These are phyloP conservation scores for Euzophera pinguis DNA, from an alignment of 2,888 invertebrate genomes.

Conservation along the genomic window DNA sequence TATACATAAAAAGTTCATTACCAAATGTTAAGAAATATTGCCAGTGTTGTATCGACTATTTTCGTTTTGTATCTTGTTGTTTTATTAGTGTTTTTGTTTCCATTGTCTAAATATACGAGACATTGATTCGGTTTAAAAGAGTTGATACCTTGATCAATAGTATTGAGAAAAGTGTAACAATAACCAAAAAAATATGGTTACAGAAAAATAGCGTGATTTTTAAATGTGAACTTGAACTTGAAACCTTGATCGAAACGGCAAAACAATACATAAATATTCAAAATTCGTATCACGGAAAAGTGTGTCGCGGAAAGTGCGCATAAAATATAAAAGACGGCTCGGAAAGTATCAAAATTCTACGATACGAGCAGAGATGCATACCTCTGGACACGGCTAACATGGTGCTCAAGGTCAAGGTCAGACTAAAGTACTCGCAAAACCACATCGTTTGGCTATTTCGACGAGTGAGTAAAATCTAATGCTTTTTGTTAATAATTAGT, in stretches of 20 bases:
- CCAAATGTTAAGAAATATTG: constrained; percentile 39
- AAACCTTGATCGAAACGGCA: not conserved
- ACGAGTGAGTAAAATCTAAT: constrained; percentile 81
- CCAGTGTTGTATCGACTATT: constrained; percentile 49
- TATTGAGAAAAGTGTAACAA: not conserved
- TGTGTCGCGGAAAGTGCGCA: constrained; percentile 14
- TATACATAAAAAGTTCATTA: no score
- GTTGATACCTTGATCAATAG: not conserved
- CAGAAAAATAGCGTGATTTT: not conserved
- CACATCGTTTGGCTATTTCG: constrained; percentile 80
- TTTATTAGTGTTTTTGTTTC: constrained; percentile 59
- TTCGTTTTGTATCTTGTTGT: constrained; percentile 64
- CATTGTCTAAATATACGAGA: constrained; percentile 60
- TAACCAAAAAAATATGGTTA: not conserved
- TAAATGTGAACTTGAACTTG: not conserved
- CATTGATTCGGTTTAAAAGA: not conserved
- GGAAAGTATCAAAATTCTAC: constrained; percentile 41
- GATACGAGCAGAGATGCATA: constrained; percentile 63
- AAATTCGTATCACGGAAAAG: not conserved
- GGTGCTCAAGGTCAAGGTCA: constrained; percentile 80
- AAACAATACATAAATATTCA: not conserved
- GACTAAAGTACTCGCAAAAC: constrained; percentile 79
- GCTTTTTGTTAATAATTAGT: no score
- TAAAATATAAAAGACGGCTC: constrained; percentile 9
- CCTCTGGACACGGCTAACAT: constrained; percentile 68